Percentiles rank a stretch among this genome's conserved stretches.
Conservation (phyloP, 1,140 invertebrate species). For the Drosophila kikkawai region DNA sequence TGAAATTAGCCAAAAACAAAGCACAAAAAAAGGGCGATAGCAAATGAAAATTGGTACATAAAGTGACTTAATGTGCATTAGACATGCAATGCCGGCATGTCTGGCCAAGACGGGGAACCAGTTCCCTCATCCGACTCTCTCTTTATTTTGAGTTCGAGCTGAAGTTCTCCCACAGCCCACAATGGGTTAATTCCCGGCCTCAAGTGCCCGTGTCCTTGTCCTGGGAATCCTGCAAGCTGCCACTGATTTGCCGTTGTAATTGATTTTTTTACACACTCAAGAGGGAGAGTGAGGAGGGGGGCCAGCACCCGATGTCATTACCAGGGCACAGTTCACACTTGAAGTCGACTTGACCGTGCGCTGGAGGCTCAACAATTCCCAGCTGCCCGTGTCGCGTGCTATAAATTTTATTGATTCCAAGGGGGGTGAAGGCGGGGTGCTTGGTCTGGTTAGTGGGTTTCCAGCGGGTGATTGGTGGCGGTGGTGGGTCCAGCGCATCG, state of each 20-base stretch:
- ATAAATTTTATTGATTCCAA: slow-evolving; percentile 76
- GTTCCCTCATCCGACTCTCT: background rate
- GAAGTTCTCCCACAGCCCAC: slow-evolving; percentile 10
- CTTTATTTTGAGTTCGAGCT: slow-evolving; percentile 7
- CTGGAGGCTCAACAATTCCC: slow-evolving; percentile 72
- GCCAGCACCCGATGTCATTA: slow-evolving; percentile 59
- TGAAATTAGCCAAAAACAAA: slow-evolving; percentile 60
- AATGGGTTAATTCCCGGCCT: slow-evolving; percentile 42
- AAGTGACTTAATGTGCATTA: slow-evolving; percentile 49
- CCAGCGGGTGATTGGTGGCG: slow-evolving; percentile 43
- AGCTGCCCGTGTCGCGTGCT: slow-evolving; percentile 72
- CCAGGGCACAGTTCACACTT: slow-evolving; percentile 77
- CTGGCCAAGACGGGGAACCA: slow-evolving; percentile 8
- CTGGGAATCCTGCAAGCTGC: slow-evolving; percentile 71
- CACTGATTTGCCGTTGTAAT: slow-evolving; percentile 67
- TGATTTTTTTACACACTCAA: slow-evolving; percentile 51
- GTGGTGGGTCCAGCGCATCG: slow-evolving; percentile 68
- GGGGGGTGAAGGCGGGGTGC: background rate
- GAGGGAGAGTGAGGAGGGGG: too few species aligned
- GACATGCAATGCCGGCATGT: slow-evolving; percentile 55
- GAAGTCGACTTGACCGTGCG: slow-evolving; percentile 69
- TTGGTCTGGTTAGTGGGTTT: background rate
- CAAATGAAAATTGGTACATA: slow-evolving; percentile 32
- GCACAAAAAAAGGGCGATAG: slow-evolving; percentile 16
- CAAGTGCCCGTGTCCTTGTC: slow-evolving; percentile 54